Conservation (phyloP, 1,140 invertebrate genomes). For the Aphelenchoides fujianensis region DNA sequence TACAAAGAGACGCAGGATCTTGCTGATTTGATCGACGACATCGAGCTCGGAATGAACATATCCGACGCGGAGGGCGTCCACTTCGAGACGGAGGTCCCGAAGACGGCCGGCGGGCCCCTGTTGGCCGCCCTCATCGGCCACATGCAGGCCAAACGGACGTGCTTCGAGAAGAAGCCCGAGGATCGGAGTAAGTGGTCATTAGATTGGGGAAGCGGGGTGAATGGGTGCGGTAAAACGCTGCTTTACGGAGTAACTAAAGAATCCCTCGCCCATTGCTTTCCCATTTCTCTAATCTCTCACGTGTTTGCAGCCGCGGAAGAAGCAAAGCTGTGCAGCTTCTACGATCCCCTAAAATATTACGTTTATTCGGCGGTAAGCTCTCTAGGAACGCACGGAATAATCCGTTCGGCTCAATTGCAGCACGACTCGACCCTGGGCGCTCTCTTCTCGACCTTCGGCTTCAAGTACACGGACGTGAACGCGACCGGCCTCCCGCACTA, state of each 20-base stretch:
- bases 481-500: conserved; percentile 22
- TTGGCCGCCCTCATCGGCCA: conserved; percentile 2
- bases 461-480: conserved; percentile 24
- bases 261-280: too few species aligned
- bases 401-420: not conserved
- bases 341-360: conserved; percentile 26
- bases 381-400: too few species aligned
- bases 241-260: too few species aligned
- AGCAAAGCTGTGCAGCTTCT: conserved; percentile 18
- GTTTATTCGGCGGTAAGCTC: conserved; percentile 12
- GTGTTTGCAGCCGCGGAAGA: not conserved
- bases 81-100: conserved; percentile 13
- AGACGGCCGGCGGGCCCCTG: conserved; percentile 16
- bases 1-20: not conserved
- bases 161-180: not conserved
- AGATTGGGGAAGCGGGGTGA: not conserved
- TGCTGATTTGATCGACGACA: not conserved
- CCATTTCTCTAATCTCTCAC: not conserved
- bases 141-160: conserved; percentile 11
- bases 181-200: conserved; percentile 10
- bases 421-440: conserved; percentile 24
- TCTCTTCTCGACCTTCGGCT: conserved; percentile 27
- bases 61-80: not conserved
- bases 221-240: not conserved
- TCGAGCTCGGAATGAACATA: not conserved